These are phyloP conservation scores for Sphyrna mokarran DNA, from an alignment of 2,113 vertebrate species.

Conservation along the genomic window DNA sequence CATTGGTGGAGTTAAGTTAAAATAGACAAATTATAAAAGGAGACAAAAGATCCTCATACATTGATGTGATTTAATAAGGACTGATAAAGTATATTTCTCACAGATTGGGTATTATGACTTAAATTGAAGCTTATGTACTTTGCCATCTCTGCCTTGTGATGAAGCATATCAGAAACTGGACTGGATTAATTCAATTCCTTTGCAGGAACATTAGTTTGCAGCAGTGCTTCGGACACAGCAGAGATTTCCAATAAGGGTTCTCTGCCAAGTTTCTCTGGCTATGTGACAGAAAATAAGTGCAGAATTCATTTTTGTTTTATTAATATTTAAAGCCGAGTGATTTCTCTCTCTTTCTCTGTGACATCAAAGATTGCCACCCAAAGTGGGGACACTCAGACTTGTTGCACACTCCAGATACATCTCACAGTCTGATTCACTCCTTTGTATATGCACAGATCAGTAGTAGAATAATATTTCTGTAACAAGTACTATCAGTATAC, in stretches of 20 bases:
- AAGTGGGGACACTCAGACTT: neutral
- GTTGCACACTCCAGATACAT: neutral
- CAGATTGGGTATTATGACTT: neutral
- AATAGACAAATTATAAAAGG: neutral
- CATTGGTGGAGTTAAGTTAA: neutral
- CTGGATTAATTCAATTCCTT: neutral
- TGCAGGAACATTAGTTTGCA: neutral
- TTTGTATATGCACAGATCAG: neutral
- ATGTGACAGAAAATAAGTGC: neutral
- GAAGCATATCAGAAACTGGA: neutral
- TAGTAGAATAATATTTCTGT: neutral
- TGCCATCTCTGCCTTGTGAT: neutral
- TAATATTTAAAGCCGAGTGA: neutral
- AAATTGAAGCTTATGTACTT: neutral
- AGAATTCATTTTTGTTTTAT: neutral
- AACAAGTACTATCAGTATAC: neutral
- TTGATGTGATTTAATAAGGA: neutral
- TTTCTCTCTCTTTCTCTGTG: neutral
- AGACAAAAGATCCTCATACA: neutral
- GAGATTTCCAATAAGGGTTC: neutral
- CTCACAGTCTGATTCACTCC: neutral
- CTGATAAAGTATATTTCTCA: neutral
- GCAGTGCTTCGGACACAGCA: neutral
- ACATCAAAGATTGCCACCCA: neutral
- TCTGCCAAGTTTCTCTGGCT: neutral